Evolutionary conservation across 2,113 vertebrate genomes (phyloP), one percentile per base, ranked within the genome.

Genomic region (Haplotaxodon microlepis): DNA sequence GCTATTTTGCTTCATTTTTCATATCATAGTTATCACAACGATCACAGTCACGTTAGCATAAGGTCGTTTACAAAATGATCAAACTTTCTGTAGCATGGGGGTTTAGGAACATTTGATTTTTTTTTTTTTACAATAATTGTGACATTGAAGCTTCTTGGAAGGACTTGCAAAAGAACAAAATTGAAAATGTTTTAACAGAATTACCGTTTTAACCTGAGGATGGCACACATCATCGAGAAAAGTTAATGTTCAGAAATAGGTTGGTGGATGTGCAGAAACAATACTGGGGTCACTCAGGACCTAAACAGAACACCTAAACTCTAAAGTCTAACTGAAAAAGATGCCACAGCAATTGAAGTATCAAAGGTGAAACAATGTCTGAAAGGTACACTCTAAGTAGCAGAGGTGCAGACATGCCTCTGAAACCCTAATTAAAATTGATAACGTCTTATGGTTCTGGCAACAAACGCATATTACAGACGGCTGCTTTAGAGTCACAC

Each of bases 351-450:
- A 73, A 45, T 10, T 0, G 40, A 76, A 29, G 21, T 17, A 10
- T 73, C 21, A 73, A 45, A 63, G 40, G 21, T 47, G 69, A 76
- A 45, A 27, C 69, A 10, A 45, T 29, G 40, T 47, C 69, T 47
- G 21, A 76, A 47, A 1, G 24, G 5, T 50, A 78, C 9, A 47
- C 24, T 50, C 24, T 12, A 50, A 2, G 21, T 29, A 2, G 40
- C 12, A 73, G 38, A 27, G 38, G 21, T 50, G 40, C 40, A 45
- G 13, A 42, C 38, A 42, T 24, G 40, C 24, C 16, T 47, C 71
- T 17, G 40, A 5, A 31, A 1, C 17, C 27, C 45, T 0, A 76
- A 10, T 50, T 76, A 0, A 50, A 76, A 78, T 31, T 78, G 7
- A 50, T 50, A 0, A 31, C 16, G 1, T 50, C 71, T 50, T 31